Evolutionary conservation across 2,888 invertebrate species (phyloP), one percentile per base, ranked within the genome.

Genomic region (Thyatira batis): DNA sequence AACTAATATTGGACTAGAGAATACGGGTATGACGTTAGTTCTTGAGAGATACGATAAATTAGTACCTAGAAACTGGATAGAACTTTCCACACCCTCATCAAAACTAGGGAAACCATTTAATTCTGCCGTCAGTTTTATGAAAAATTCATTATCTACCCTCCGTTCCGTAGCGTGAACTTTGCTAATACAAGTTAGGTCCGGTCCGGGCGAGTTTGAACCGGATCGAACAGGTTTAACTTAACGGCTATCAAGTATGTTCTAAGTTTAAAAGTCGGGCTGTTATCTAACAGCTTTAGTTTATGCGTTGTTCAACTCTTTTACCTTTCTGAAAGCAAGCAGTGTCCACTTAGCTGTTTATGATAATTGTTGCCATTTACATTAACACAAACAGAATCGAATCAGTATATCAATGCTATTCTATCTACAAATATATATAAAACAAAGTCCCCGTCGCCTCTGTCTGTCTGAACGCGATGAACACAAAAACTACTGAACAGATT

Each of bases 71-170:
- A 61, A 63, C 63, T 58, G 58, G 45, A 52, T 45, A 51, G 48
- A 46, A 55, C 56, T 49, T 61, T 55, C 55, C 56, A 57, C 50
- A 67, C 67, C 67, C 63, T 68, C 55, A 63, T 67, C 67, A 68
- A 68, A 67, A 74, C 71, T 63, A 65, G 72, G 60, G 63, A 68
- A 67, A 71, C 66, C 71, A 65, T 69, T 76, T 76, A 69, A 76
- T 73, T 72, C 63, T 51, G 65, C 65, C 67, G 73, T 74, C 76
- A 69, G 66, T 69, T 76, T 70, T 75, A 73, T 76, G 71, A 76
- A 76, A 76, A 76, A 76, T 69, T 69, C 70, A 73, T 71, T 69
- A 60, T 55, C 45, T 58, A 46, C 30, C 55, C 65, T 62, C 58
- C 58, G 55, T 63, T 60, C 57, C 68, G 60, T 67, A 63, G 68